phyloP scores from a whole-genome alignment of 1,140 invertebrate genomes.

The Achatina immaculata region DNA sequence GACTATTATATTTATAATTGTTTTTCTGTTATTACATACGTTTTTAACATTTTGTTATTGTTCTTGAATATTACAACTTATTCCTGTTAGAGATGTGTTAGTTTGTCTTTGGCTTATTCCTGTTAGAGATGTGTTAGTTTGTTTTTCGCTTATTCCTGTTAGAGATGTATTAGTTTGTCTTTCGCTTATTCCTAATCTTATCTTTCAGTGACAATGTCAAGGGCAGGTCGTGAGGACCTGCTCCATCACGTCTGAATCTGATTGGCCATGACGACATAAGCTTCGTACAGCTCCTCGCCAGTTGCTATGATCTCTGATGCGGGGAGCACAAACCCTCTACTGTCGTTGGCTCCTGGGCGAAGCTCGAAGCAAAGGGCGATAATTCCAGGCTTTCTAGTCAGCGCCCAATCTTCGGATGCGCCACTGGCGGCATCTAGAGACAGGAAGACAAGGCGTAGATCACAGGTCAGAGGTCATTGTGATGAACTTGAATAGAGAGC shows the following conservation, averaged over 20 bases:
- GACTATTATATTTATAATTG: too few species aligned
- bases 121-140: neutral
- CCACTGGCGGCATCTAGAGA: slow-evolving; percentile 13
- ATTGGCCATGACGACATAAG: neutral
- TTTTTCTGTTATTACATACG: too few species aligned
- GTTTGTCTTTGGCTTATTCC: too few species aligned
- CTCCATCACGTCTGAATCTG: neutral
- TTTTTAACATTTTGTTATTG: too few species aligned
- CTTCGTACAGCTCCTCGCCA: neutral
- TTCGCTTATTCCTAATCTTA: neutral
- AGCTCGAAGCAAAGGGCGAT: slow-evolving; percentile 46
- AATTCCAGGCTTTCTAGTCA: slow-evolving; percentile 25
- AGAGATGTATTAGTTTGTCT: neutral
- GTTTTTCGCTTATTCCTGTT: neutral
- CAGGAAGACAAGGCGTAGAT: too few species aligned
- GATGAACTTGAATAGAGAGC: neutral
- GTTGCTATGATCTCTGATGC: neutral
- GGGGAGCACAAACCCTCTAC: neutral
- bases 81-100: too few species aligned
- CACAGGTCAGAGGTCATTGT: neutral
- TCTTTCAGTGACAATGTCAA: neutral
- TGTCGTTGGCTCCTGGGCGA: slow-evolving; percentile 19
- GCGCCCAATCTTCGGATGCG: slow-evolving; percentile 40
- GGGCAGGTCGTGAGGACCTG: neutral
- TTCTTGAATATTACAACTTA: too few species aligned